Base-by-base conservation (phyloP, 1,140 invertebrate species). In the Cotesia typhae region DNA sequence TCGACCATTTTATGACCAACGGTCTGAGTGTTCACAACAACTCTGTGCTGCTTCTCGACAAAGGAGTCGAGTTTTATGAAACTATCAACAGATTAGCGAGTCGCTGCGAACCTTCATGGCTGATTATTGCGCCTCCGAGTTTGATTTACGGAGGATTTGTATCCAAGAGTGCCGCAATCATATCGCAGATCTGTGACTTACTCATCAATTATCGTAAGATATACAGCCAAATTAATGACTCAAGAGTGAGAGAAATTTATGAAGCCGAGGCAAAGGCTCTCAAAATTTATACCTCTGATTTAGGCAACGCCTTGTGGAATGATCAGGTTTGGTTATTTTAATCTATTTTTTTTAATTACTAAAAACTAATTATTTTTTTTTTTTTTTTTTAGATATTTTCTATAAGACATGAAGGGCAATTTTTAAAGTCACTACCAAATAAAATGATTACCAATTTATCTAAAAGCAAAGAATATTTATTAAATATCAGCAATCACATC, bases 61-160 rank as follows among this genome's bases (percentile, higher is more conserved):
- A 83, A 70, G 75, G 79, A n/a, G 64, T 85, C n/a, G 67, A 68
- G 35, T 85, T 84, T 74, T 85, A 85, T 64, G 82, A 85, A 28
- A 67, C 81, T 76, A 66, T 83, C 4, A 71, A 72, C 64, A 55
- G 35, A 52, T 69, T 86, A 10, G 79, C 83, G 74, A 67, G 12
- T 2, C 74, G 20, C 1, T 81, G 75, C 61, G 36, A 68, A 10
- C 5, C 80, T 10, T 36, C 55, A 6, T 72, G 75, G 41, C 78
- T 80, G 67, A 82, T 80, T 37, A 60, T 87, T 0, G 77, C 84
- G 60, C 82, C 84, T 0, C 47, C 80, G 41, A 59, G 73, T 38
- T 73, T 86, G 10, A 80, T 86, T 74, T 85, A 86, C 72, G 80
- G 79, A 41, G 63, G 75, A 74, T 83, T 86, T 63, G 60, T 81